phyloP scores from a whole-genome alignment of 2,888 invertebrate species.

The Busseola fusca region DNA sequence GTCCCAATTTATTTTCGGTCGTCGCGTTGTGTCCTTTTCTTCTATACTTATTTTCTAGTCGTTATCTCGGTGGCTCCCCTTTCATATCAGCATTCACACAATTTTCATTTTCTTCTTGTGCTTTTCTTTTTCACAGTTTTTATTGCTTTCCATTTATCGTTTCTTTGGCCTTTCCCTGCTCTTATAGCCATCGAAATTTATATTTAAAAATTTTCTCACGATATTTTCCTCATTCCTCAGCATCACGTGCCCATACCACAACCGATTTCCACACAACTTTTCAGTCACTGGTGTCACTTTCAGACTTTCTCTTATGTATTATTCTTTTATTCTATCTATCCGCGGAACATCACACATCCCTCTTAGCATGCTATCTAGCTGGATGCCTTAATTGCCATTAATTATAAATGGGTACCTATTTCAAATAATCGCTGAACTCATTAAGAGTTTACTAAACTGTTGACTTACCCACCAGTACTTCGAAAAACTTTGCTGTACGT shows the following conservation, averaged over 20 bases:
- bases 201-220: background rate
- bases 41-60: background rate
- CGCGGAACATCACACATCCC: background rate
- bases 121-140: background rate
- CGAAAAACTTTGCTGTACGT: constrained; percentile 18
- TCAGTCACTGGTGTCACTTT: background rate
- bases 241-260: background rate
- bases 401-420: constrained; percentile 1
- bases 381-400: background rate
- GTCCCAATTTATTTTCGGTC: background rate
- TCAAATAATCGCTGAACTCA: constrained; percentile 9
- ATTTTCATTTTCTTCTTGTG: background rate
- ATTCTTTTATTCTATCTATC: background rate
- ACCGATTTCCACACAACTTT: background rate
- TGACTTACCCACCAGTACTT: constrained; percentile 11
- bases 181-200: background rate
- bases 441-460: constrained; percentile 10
- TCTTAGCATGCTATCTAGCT: background rate
- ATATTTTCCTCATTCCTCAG: background rate
- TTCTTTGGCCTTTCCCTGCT: background rate
- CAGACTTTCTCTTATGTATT: background rate
- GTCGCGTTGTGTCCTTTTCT: background rate
- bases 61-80: background rate
- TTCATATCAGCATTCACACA: background rate
- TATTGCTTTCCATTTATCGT: background rate